phyloP scores from a whole-genome alignment of 2,797 vertebrate genomes.

The Sandelia bainsii region DNA sequence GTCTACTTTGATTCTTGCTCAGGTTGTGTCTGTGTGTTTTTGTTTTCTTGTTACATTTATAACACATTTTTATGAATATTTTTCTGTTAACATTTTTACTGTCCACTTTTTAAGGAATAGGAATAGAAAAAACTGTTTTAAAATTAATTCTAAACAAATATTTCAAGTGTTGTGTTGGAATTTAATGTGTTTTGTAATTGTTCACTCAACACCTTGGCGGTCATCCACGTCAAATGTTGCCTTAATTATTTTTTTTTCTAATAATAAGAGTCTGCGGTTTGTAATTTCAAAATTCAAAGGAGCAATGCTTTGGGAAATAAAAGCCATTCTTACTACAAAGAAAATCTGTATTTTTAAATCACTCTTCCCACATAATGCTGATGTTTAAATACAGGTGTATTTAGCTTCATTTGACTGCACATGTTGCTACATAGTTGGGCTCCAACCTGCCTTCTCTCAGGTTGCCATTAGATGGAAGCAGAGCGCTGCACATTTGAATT shows the following conservation, averaged over 20 bases:
- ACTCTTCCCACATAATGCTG: not conserved
- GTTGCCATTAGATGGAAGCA: slow-evolving; percentile 71
- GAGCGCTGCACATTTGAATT: slow-evolving; percentile 1
- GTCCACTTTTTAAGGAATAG: slow-evolving; percentile 8
- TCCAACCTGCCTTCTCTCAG: slow-evolving; percentile 24
- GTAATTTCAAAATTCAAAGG: slow-evolving; percentile 42
- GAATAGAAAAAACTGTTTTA: not conserved
- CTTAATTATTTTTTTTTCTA: slow-evolving; percentile 43
- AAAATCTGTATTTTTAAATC: slow-evolving; percentile 4
- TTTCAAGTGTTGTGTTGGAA: slow-evolving; percentile 5
- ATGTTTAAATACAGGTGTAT: not conserved
- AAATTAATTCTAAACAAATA: slow-evolving; percentile 6
- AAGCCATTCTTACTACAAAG: slow-evolving; percentile 68
- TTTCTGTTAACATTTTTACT: slow-evolving; percentile 29
- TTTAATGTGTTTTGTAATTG: slow-evolving; percentile 16
- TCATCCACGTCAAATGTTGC: slow-evolving; percentile 40
- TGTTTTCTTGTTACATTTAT: slow-evolving; percentile 24
- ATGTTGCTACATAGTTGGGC: not conserved
- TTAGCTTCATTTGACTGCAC: not conserved
- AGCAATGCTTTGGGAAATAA: slow-evolving; percentile 72
- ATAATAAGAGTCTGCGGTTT: slow-evolving; percentile 55
- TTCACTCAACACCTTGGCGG: slow-evolving; percentile 6
- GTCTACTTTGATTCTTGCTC: slow-evolving; percentile 56
- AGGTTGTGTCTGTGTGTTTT: slow-evolving; percentile 49
- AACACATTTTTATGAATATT: slow-evolving; percentile 50